A percentile compares a stretch with the other conserved stretches of the same genome.
phyloP scores from a whole-genome alignment of 2,888 invertebrate genomes.

The Epistrophella euchroma region DNA sequence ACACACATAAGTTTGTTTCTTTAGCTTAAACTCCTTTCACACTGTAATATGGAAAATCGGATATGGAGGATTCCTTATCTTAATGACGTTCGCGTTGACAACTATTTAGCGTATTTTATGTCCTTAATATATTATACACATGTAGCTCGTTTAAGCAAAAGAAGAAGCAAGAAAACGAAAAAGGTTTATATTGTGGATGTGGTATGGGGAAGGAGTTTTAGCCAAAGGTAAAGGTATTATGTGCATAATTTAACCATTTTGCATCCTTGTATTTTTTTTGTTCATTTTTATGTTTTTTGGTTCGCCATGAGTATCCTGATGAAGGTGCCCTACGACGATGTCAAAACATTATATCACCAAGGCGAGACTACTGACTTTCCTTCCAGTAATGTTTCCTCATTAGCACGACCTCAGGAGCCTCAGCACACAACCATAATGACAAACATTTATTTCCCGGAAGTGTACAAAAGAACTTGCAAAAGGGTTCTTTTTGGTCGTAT shows the following conservation, averaged over 20 bases:
- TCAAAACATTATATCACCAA: conserved; percentile 24
- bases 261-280: conserved; percentile 33
- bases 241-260: conserved; percentile 70
- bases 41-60: background rate
- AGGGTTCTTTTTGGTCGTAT: conserved; percentile 8
- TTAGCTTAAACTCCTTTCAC: conserved; percentile 3
- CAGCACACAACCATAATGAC: conserved; percentile 40
- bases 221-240: conserved; percentile 51
- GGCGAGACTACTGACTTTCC: conserved; percentile 28
- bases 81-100: conserved; percentile 72
- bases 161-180: conserved; percentile 11
- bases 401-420: conserved; percentile 60
- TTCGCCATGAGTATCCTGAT: background rate
- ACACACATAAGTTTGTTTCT: conserved; percentile 24
- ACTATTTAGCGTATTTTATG: conserved; percentile 70
- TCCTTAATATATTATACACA: background rate
- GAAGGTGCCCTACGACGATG: background rate
- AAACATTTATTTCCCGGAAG: conserved; percentile 70
- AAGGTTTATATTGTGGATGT: background rate
- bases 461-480: conserved; percentile 26
- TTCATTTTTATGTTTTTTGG: background rate
- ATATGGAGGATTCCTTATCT: conserved; percentile 63
- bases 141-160: background rate
- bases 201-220: background rate
- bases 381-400: conserved; percentile 59